Base-by-base conservation (phyloP, 2,113 vertebrate genomes). In the Glareola pratincola region DNA sequence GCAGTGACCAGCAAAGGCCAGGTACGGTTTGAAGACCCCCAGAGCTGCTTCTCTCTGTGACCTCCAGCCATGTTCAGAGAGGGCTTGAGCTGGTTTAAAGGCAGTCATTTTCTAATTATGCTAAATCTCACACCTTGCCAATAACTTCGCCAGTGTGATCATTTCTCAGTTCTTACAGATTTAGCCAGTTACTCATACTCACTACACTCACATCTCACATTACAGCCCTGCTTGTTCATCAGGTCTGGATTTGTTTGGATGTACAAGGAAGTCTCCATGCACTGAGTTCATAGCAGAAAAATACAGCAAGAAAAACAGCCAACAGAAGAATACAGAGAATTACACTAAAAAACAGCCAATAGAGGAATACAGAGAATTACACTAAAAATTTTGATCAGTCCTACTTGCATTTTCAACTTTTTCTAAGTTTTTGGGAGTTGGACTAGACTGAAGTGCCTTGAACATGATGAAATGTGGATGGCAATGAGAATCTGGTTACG, bases 21-120 rank as follows among this genome's bases (percentile, higher is more conserved):
- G 16, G 5, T 39, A 9, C 0, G 0, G 18, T 14, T 48, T 68
- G 56, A 72, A 23, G 8, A 39, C 3, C 1, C 32, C 8, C 47
- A 51, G 39, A 64, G 39, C 21, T 76, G 39, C 43, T 73, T 79
- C 57, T 26, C 32, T 66, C 0, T 48, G 37, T 59, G 32, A 62
- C 14, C 26, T 57, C 21, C 18, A 64, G 34, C 10, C 36, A 47
- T 1, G 1, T 24, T 60, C 67, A 79, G 34, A 79, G 62, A 72
- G 30, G 19, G 8, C 18, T 47, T 72, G 34, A 54, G 23, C 17
- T 88, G 9, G 17, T 79, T 77, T 51, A 75, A 78, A 92, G n/a
- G 15, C 51, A 82, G 21, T n/a, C 5, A 34, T 79, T n/a, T 59
- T 60, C 66, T 41, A 64, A 24, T 48, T 73, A 54, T 51, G 34